These are phyloP conservation scores for Hipposideros armiger DNA, from an alignment of 2,113 vertebrate species.

Conservation along the genomic window DNA sequence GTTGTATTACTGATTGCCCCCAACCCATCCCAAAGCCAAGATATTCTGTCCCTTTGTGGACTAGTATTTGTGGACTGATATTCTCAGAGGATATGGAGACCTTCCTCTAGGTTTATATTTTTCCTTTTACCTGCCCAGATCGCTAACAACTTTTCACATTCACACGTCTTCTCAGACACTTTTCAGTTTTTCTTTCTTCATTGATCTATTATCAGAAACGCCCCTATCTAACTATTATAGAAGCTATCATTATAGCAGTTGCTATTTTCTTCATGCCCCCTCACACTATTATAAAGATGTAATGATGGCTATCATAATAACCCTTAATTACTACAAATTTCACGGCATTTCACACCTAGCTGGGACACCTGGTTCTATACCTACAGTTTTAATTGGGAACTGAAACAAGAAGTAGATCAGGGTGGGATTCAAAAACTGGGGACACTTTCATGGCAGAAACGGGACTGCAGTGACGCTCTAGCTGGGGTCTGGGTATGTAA, in stretches of 20 bases:
- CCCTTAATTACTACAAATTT: constrained; percentile 69
- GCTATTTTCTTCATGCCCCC: constrained; percentile 21
- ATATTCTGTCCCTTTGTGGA: not conserved
- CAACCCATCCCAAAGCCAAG: not conserved
- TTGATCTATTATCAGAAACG: constrained; percentile 60
- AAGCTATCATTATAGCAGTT: constrained; percentile 43
- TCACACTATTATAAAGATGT: constrained; percentile 51
- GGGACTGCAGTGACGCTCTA: not conserved
- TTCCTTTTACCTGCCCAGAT: not conserved
- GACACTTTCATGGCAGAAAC: not conserved
- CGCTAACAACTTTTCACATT: not conserved
- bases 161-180: constrained; percentile 40
- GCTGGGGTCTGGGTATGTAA: not conserved
- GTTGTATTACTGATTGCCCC: not conserved
- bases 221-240: constrained; percentile 12
- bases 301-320: constrained; percentile 68
- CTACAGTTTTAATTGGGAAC: constrained; percentile 29
- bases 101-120: not conserved
- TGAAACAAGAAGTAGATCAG: not conserved
- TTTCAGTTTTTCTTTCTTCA: constrained; percentile 9
- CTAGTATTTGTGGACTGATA: not conserved
- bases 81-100: not conserved
- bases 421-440: not conserved
- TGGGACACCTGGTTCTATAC: constrained; percentile 27
- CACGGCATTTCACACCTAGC: constrained; percentile 56